Base-by-base conservation (phyloP, 2,888 invertebrate species). In the Lymantria dispar region DNA sequence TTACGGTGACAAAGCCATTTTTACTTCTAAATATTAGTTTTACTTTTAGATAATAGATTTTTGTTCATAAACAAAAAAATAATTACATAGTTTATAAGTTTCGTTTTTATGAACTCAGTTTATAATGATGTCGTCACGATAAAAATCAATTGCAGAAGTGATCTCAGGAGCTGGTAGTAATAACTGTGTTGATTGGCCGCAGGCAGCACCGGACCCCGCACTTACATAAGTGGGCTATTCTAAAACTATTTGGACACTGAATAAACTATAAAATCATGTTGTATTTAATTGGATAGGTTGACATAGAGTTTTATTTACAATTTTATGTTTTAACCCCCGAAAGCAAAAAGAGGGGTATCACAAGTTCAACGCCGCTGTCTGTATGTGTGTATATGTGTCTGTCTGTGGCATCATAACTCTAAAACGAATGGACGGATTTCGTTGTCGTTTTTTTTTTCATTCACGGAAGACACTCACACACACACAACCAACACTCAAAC, bases 91-190 rank as follows among this genome's bases (percentile, higher is more conserved):
- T 50, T 43, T 54, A 54, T 63, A 60, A 62, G 65, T 73, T 68
- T 54, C 60, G 66, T 74, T 79, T 78, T 77, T 76, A 74, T 76
- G 65, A 59, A 55, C 60, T 56, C 56, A 72, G 72, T 71, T 74
- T 72, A 75, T 83, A 81, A 86, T 87, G 83, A 87, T 85, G 80
- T 85, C 81, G 83, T 87, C 81, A 78, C 73, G 87, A 87, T 87
- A 87, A 83, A 78, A 86, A 87, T 87, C 87, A 83, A 85, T 84
- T 78, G 78, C 76, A 76, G 75, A 72, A 74, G 77, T 74, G 57
- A 75, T 69, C 77, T 80, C 83, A 73, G 86, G 70, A 85, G 85
- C 85, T 68, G 54, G 48, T 60, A 66, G 66, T 84, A 87, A 89
- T 89, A 83, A 86, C 71, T 80, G 87, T 79, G 76, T 76, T 52